Evolutionary conservation across 2,113 vertebrate genomes (phyloP), one percentile per base, ranked within the genome.

Genomic region (Pseudorhombus dupliciocellatus): DNA sequence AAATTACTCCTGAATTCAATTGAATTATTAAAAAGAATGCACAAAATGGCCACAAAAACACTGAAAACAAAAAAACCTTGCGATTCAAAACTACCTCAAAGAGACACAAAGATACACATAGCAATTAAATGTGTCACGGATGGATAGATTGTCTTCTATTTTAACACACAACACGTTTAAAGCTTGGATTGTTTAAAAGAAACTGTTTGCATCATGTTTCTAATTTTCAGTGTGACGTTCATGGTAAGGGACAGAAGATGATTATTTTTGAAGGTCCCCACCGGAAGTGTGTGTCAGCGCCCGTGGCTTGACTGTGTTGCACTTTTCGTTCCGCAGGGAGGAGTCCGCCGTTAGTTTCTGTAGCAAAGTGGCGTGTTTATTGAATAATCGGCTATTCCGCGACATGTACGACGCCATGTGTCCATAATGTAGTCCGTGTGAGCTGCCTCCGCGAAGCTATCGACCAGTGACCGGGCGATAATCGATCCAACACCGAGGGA

Each of bases 311-410:
- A 61, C 21, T 0, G 6, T 58, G 64, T 54, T 80, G 3, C 79
- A 88, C 83, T 89, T 85, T 87, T 86, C 80, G 69, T 59, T 77
- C 66, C 21, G 55, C 18, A 84, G 87, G 91, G 91, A 91, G 91
- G 91, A 91, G 91, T 89, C 89, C 44, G 80, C 15, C 83, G 48
- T 46, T 81, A 85, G 84, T 91, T 90, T 90, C 77, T 86, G 53
- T 70, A 81, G 84, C 65, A 83, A 90, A 89, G 81, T 89, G 81
- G 61, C 66, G 76, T 69, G 73, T 87, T 87, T 70, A 63, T 63
- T 7, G 70, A 64, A 79, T 80, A 80, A 70, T 70, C 58, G 2
- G 10, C 25, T 67, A 67, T 57, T 62, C 11, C 64, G 44, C 75
- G 66, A 66, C 51, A 79, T 66, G 66, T 54, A 21, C 71, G 5